Evolutionary conservation across 2,113 vertebrate species (phyloP).

Genomic region (Boleophthalmus pectinirostris): DNA sequence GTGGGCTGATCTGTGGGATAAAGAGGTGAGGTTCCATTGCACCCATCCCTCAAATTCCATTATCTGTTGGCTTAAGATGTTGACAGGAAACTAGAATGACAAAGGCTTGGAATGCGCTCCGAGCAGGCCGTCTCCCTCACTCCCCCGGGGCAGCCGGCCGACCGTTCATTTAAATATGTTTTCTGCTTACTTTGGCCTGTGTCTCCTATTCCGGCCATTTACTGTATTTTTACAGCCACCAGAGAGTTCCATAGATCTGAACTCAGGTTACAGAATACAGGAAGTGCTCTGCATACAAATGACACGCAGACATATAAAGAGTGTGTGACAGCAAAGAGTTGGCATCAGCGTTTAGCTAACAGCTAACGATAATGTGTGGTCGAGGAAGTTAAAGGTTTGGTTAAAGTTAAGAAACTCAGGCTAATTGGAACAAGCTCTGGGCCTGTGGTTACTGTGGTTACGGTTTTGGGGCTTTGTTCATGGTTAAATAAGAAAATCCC

Average conservation of each 20-base stretch:
- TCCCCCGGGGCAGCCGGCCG: constrained; percentile 47
- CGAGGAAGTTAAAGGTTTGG: constrained; percentile 36
- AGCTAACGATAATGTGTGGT: constrained; percentile 33
- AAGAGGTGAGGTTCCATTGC: constrained; percentile 11
- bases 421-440: constrained; percentile 17
- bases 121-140: constrained; percentile 69
- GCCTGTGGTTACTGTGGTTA: constrained; percentile 42
- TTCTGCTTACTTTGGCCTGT: constrained; percentile 51
- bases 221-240: not conserved
- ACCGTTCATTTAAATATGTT: constrained; percentile 69
- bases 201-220: not conserved
- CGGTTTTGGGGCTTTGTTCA: constrained; percentile 29
- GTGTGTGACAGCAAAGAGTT: constrained; percentile 11
- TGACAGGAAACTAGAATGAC: constrained; percentile 75
- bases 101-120: constrained; percentile 74
- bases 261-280: constrained; percentile 13
- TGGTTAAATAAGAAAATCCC: constrained; percentile 31
- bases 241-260: not conserved
- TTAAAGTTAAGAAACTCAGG: constrained; percentile 37
- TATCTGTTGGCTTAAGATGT: constrained; percentile 71
- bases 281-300: constrained; percentile 34
- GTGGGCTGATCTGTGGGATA: not conserved
- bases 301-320: constrained; percentile 4
- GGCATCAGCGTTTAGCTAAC: constrained; percentile 32
- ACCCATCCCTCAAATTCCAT: constrained; percentile 65